Evolutionary conservation across 2,888 invertebrate species (phyloP).

Genomic region (Thymelicus acteon): DNA sequence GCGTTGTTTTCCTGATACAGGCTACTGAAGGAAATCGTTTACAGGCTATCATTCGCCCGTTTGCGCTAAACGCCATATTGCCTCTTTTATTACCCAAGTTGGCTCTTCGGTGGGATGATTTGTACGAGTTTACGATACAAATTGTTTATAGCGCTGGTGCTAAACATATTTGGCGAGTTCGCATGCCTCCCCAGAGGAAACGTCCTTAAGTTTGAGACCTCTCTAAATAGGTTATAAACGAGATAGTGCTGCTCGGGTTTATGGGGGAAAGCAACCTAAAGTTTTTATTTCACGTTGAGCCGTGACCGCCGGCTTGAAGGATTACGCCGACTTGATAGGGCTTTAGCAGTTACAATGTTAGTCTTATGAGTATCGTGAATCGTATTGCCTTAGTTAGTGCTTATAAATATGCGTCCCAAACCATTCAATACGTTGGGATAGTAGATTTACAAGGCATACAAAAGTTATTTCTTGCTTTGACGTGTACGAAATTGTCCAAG

Average conservation of each 20-base stretch:
- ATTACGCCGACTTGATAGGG: conserved; percentile 17
- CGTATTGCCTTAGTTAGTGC: neutral
- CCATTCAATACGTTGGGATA: too few relatives aligned
- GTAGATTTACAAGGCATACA: too few relatives aligned
- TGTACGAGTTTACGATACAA: conserved; percentile 56
- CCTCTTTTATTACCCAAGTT: conserved; percentile 67
- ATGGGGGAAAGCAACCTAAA: conserved; percentile 13
- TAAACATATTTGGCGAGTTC: conserved; percentile 35
- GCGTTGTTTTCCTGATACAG: conserved; percentile 33
- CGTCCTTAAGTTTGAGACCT: conserved; percentile 27
- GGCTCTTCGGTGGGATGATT: conserved; percentile 53
- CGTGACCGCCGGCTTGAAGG: conserved; percentile 23
- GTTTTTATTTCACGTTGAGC: conserved; percentile 27
- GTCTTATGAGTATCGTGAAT: conserved; percentile 8
- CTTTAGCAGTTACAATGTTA: conserved; percentile 10
- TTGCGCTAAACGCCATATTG: conserved; percentile 60
- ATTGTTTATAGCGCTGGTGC: conserved; percentile 47
- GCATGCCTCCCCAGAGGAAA: conserved; percentile 29
- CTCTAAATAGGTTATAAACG: conserved; percentile 30
- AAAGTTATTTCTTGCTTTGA: too few relatives aligned
- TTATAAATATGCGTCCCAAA: neutral
- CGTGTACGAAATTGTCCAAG: too few relatives aligned
- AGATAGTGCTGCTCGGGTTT: conserved; percentile 19
- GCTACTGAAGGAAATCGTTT: conserved; percentile 42
- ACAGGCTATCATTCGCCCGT: conserved; percentile 62